Evolutionary conservation across 2,113 vertebrate species (phyloP).

Genomic region (Benitochromis conjunctus): DNA sequence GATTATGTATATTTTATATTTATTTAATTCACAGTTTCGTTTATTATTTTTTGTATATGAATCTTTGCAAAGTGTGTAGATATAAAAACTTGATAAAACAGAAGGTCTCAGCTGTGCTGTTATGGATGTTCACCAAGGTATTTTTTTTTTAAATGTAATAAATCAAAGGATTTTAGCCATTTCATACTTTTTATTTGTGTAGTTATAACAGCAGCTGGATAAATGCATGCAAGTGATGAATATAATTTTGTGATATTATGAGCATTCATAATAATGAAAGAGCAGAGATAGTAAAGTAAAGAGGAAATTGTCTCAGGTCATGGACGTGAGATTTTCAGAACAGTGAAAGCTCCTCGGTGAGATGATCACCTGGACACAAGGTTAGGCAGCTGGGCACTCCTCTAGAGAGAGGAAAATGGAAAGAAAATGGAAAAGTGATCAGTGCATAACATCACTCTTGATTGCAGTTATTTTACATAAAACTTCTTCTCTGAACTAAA

Average conservation of each 20-base stretch:
- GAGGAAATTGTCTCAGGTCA: background rate
- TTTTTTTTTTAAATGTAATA: background rate
- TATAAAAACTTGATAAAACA: constrained; percentile 62
- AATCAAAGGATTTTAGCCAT: background rate
- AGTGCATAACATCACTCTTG: background rate
- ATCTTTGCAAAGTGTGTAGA: background rate
- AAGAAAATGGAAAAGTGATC: background rate
- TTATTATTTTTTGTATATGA: constrained; percentile 86
- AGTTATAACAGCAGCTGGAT: background rate
- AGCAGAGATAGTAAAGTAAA: background rate
- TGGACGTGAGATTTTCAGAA: background rate
- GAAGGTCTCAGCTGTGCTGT: constrained; percentile 38
- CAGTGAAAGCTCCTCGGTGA: background rate
- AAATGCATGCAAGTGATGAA: background rate
- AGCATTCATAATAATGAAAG: background rate
- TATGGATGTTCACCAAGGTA: background rate
- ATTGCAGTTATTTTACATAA: background rate
- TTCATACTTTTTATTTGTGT: background rate
- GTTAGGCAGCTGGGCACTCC: constrained; percentile 54
- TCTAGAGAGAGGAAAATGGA: constrained; percentile 3
- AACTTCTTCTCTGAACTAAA: background rate
- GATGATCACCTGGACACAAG: background rate
- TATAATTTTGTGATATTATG: background rate
- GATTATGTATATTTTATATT: constrained; percentile 71
- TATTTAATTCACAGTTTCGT: constrained; percentile 78